Evolutionary conservation across 2,797 vertebrate genomes (phyloP).

Genomic region (Crypturellus tataupa): DNA sequence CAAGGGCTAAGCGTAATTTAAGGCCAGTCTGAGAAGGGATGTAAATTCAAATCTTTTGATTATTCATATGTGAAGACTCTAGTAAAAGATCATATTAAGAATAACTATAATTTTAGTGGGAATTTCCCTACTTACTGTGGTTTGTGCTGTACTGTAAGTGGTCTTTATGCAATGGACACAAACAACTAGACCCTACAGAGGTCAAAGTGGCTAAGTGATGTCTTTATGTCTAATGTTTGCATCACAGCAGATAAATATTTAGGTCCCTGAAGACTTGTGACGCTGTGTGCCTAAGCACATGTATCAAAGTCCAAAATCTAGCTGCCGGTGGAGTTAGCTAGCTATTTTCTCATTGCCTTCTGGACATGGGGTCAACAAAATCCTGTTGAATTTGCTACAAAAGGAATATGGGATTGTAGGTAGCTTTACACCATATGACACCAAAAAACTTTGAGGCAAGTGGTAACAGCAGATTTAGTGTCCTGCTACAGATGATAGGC

Average conservation of each 20-base stretch:
- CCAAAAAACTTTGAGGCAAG: neutral
- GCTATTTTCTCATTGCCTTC: neutral
- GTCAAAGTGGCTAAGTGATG: neutral
- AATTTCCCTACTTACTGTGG: neutral
- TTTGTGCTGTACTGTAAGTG: conserved; percentile 31
- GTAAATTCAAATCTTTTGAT: neutral
- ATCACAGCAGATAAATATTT: neutral
- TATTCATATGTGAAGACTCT: neutral
- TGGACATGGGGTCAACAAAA: neutral
- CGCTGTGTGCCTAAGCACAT: neutral
- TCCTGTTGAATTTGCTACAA: neutral
- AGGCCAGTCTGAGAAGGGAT: neutral
- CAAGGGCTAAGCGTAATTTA: neutral
- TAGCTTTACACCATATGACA: neutral
- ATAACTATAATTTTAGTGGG: conserved; percentile 4
- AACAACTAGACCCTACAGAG: neutral
- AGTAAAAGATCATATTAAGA: neutral
- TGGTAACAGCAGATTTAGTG: no score
- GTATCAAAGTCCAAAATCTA: neutral
- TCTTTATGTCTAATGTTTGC: neutral
- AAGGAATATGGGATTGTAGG: neutral
- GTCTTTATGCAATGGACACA: neutral
- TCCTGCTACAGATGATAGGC: neutral
- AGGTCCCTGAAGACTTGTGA: neutral
- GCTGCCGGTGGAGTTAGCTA: neutral